Evolutionary conservation across 2,888 invertebrate genomes (phyloP).

Genomic region (Neria commutata): DNA sequence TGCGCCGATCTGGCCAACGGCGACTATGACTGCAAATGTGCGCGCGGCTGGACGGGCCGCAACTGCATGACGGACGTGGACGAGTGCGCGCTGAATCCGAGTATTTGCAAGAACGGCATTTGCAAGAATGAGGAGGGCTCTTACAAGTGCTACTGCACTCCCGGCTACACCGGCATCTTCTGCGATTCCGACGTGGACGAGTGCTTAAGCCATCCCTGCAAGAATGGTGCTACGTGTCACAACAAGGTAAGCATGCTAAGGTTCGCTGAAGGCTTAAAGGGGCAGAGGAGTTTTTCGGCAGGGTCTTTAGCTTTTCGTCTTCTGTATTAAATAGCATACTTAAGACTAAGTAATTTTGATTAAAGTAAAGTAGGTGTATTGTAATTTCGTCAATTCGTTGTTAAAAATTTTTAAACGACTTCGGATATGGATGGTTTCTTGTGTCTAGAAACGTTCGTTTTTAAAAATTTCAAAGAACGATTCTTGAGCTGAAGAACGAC

Average conservation of each 20-base stretch:
- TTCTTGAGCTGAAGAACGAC: too few relatives aligned
- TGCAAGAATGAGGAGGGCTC: conserved; percentile 79
- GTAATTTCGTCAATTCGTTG: neutral
- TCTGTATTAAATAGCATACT: too few relatives aligned
- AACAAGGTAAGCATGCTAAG: conserved; percentile 65
- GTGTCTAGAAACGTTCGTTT: too few relatives aligned
- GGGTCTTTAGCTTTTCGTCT: too few relatives aligned
- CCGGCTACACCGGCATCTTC: conserved; percentile 85
- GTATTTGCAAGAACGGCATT: conserved; percentile 81
- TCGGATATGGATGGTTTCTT: too few relatives aligned
- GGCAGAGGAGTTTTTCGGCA: too few relatives aligned
- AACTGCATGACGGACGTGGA: conserved; percentile 73
- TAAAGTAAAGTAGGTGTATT: too few relatives aligned
- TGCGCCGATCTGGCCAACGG: conserved; percentile 68
- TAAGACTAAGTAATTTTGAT: too few relatives aligned
- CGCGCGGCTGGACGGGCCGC: conserved; percentile 67
- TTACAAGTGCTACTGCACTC: conserved; percentile 84
- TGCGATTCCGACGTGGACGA: conserved; percentile 89
- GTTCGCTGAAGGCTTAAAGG: too few relatives aligned
- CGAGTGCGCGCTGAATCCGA: conserved; percentile 66
- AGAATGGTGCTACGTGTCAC: conserved; percentile 80
- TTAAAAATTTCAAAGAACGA: too few relatives aligned
- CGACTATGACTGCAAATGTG: conserved; percentile 67
- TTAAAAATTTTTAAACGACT: too few relatives aligned
- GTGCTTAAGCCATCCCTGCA: conserved; percentile 83